These are phyloP conservation scores for Lasioglossum zephyrum DNA, from an alignment of 2,888 invertebrate genomes.

Conservation along the genomic window DNA sequence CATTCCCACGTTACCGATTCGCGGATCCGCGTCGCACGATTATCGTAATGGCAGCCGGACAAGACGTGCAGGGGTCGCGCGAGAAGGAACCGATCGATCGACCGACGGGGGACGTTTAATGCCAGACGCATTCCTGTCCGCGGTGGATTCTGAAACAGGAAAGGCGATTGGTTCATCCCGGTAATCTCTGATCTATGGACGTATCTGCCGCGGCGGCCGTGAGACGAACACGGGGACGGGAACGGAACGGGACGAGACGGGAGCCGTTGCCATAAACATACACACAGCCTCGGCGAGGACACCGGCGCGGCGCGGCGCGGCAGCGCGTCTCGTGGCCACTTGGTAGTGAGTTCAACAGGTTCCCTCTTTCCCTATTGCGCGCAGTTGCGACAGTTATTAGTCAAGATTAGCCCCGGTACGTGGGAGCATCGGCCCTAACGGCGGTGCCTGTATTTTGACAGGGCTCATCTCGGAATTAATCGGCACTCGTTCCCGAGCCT, in stretches of 20 bases:
- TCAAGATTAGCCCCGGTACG: slow-evolving; percentile 77
- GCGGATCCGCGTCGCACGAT: slow-evolving; percentile 22
- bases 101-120: neutral
- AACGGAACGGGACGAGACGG: slow-evolving; percentile 17
- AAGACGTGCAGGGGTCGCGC: slow-evolving; percentile 14
- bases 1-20: slow-evolving; percentile 57
- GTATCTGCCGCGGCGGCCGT: slow-evolving; percentile 53
- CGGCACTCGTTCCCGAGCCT: slow-evolving; percentile 77
- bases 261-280: slow-evolving; percentile 38
- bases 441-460: slow-evolving; percentile 80
- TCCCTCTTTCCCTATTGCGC: slow-evolving; percentile 47
- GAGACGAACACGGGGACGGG: slow-evolving; percentile 36
- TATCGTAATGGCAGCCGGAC: slow-evolving; percentile 36
- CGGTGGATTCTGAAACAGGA: slow-evolving; percentile 45
- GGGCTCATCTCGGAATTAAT: slow-evolving; percentile 83
- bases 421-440: slow-evolving; percentile 65
- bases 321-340: slow-evolving; percentile 41
- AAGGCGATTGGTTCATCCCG: slow-evolving; percentile 64
- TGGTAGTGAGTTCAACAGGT: slow-evolving; percentile 55
- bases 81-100: slow-evolving; percentile 49
- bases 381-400: slow-evolving; percentile 80
- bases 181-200: slow-evolving; percentile 68
- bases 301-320: neutral
- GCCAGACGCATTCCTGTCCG: slow-evolving; percentile 38
- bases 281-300: slow-evolving; percentile 27